These are phyloP conservation scores for Malurus melanocephalus DNA, from an alignment of 2,113 vertebrate species.

Conservation along the genomic window DNA sequence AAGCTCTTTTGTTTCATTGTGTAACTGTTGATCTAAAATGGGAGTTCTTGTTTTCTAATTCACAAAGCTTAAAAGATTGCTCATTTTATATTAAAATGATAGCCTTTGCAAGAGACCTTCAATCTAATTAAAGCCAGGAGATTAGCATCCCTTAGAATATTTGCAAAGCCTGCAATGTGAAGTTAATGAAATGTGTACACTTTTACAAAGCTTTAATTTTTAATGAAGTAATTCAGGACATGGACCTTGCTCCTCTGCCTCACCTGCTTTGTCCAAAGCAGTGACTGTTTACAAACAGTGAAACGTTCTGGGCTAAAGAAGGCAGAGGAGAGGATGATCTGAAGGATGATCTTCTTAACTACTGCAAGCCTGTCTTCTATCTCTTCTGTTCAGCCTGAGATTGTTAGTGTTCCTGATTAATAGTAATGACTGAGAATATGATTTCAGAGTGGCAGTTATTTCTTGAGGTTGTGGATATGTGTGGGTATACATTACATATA, in stretches of 20 bases:
- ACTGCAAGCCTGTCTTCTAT: not conserved
- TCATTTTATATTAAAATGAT: conserved; percentile 76
- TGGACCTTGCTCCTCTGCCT: conserved; percentile 13
- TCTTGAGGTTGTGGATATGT: not conserved
- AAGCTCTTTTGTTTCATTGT: conserved; percentile 18
- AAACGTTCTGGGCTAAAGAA: not conserved
- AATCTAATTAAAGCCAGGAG: conserved; percentile 78
- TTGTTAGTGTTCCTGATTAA: not conserved
- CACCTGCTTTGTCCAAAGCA: conserved; percentile 3
- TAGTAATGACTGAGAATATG: not conserved
- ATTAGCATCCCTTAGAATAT: conserved; percentile 75
- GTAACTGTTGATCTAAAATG: conserved; percentile 62
- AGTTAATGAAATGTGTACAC: conserved; percentile 78
- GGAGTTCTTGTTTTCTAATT: conserved; percentile 70
- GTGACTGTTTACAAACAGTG: conserved; percentile 39
- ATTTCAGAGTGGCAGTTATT: not conserved
- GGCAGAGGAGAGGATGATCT: not conserved
- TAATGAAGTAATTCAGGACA: conserved; percentile 70
- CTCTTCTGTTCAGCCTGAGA: not conserved
- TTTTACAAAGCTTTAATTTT: conserved; percentile 78
- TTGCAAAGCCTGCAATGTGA: conserved; percentile 72
- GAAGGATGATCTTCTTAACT: not conserved
- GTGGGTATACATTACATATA: not conserved
- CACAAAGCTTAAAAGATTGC: conserved; percentile 61
- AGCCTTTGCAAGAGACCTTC: conserved; percentile 75